A percentile compares a stretch with the other conserved stretches of the same genome.
Evolutionary conservation across 2,113 vertebrate genomes (phyloP).

Genomic region (Perognathus longimembris): DNA sequence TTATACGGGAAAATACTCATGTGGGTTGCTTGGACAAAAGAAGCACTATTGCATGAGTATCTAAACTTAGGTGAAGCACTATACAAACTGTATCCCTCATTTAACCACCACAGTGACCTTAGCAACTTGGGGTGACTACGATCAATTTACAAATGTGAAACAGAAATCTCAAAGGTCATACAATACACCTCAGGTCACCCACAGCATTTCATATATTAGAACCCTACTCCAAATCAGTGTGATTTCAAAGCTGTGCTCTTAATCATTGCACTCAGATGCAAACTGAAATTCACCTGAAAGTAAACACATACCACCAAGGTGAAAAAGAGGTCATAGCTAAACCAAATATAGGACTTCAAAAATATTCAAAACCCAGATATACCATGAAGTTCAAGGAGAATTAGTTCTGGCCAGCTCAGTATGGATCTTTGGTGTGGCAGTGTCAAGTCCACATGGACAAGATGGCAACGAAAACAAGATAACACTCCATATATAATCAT

Average conservation of each 20-base stretch:
- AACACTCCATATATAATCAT: not conserved
- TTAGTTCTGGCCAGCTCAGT: not conserved
- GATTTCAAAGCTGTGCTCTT: constrained; percentile 39
- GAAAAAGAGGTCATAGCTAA: not conserved
- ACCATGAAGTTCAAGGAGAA: not conserved
- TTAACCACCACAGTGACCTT: not conserved
- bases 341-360: constrained; percentile 8
- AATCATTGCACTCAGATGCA: not conserved
- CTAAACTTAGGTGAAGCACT: not conserved
- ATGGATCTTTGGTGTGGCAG: not conserved
- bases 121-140: not conserved
- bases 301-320: not conserved
- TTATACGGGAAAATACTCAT: not conserved
- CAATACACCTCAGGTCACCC: not conserved
- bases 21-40: not conserved
- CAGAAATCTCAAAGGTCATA: not conserved
- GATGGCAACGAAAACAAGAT: not conserved
- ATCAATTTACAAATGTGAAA: not conserved
- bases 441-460: not conserved
- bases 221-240: not conserved
- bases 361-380: constrained; percentile 23
- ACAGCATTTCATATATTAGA: constrained; percentile 1
- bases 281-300: not conserved
- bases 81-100: not conserved
- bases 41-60: not conserved